A percentile compares a stretch with the other conserved stretches of the same genome.
Conservation (phyloP, 2,888 invertebrate genomes). For the Ametastegia equiseti region DNA sequence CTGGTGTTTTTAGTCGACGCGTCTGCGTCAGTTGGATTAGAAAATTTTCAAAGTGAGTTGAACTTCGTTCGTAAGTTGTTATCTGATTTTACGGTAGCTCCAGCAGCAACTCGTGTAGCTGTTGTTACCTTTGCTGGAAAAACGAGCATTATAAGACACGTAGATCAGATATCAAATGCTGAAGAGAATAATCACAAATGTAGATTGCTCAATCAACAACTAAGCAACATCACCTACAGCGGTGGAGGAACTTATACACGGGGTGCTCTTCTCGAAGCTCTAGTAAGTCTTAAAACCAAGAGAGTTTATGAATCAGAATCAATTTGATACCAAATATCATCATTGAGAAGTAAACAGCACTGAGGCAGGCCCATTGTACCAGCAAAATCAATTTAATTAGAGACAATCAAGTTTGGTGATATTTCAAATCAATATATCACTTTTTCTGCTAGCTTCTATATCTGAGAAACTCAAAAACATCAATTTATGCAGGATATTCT, state of each 20-base stretch:
- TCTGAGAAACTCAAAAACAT: not conserved
- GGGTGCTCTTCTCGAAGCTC: slow-evolving; percentile 82
- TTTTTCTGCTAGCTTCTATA: not conserved
- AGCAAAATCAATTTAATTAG: too few relatives aligned
- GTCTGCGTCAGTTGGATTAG: slow-evolving; percentile 83
- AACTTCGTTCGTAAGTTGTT: slow-evolving; percentile 83
- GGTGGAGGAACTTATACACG: slow-evolving; percentile 85
- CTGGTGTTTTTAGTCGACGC: slow-evolving; percentile 84
- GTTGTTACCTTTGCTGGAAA: slow-evolving; percentile 83
- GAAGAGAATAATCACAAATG: slow-evolving; percentile 81
- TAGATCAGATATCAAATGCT: slow-evolving; percentile 80
- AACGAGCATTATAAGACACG: slow-evolving; percentile 78
- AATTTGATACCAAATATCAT: too few relatives aligned
- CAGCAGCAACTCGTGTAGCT: slow-evolving; percentile 81
- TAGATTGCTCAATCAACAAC: slow-evolving; percentile 79
- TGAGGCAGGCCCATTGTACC: too few relatives aligned
- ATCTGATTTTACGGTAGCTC: slow-evolving; percentile 82
- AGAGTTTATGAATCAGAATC: not conserved
- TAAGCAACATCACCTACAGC: slow-evolving; percentile 80
- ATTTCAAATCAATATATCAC: too few relatives aligned
- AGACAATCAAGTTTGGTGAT: too few relatives aligned
- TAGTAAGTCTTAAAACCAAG: slow-evolving; percentile 73
- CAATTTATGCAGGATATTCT: slow-evolving; percentile 75
- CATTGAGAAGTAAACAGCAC: too few relatives aligned
- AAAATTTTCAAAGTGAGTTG: slow-evolving; percentile 83